Evolutionary conservation across 1,140 invertebrate genomes (phyloP), one percentile per base, ranked within the genome.

Genomic region (Drosophila pachea): DNA sequence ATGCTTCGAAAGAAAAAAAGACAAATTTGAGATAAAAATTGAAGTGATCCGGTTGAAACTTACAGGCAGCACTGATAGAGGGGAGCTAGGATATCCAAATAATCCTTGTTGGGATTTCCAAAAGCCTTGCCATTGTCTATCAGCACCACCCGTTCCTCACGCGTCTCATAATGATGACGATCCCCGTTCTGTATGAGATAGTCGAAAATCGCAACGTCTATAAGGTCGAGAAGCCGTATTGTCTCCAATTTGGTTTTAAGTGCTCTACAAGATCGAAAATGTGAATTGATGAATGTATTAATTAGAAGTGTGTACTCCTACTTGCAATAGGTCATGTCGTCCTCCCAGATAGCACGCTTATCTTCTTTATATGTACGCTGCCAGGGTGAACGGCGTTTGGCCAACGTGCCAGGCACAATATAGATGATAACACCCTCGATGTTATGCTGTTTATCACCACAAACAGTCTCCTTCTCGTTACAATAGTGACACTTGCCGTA

Each of bases 71-170:
- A 97, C 77, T 97, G 96, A 90, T 95, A 97, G 0, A 98, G 90
- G 47, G 96, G 97, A 12, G 96, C 95, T 68, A 98, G 90, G 74
- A 98, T 97, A 82, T 96, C 95, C 40, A 94, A 88, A 89, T 96
- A 94, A 92, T 97, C 95, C 42, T 93, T 90, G 78, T 93, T 90
- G 4, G 96, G 95, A 91, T 97, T 96, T 8, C 96, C 96, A 86
- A 97, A 93, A 54, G 96, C 96, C 91, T 98, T 98, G 29, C 96
- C 97, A 93, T 98, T 99, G 84, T 99, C 97, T n/a, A 97, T 91
- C 11, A 97, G 90, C 14, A 98, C 82, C 49, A 98, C 91, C 62
- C 92, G 92, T 70, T 94, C 93, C 84, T 94, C 92, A 52, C 96
- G 92, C 4, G 94, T 92, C 90, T 98, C 97, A 86, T 96, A 98